phyloP scores from a whole-genome alignment of 2,113 vertebrate species.

The Abramis brama region DNA sequence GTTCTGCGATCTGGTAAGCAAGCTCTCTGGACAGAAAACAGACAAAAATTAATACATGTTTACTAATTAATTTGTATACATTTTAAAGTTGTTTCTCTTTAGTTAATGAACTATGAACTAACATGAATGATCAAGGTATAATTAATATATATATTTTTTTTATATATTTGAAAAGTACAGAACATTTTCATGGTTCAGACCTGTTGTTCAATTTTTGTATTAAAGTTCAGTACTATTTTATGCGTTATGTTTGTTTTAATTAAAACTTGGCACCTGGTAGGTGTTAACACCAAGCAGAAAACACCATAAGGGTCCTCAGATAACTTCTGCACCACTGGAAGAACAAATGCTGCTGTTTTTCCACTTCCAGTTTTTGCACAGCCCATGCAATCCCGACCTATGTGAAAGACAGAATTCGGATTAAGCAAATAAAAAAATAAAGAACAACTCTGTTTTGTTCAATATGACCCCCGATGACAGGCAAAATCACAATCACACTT shows the following conservation, averaged over 20 bases:
- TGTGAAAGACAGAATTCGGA: neutral
- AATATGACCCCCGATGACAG: neutral
- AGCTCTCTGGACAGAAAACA: conserved; percentile 81
- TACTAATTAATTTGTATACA: too few species aligned
- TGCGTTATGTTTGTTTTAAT: too few species aligned
- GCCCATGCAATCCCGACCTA: conserved; percentile 92
- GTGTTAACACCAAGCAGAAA: conserved; percentile 92
- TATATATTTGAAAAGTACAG: too few species aligned
- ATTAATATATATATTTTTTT: too few species aligned
- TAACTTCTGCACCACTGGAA: conserved; percentile 91
- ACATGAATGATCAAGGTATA: too few species aligned
- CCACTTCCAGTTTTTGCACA: conserved; percentile 96
- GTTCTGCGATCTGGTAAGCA: conserved; percentile 94
- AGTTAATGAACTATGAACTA: too few species aligned
- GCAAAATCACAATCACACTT: neutral
- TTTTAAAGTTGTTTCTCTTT: too few species aligned
- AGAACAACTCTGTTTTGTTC: neutral
- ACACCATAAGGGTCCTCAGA: conserved; percentile 95
- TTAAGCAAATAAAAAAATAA: neutral
- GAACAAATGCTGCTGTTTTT: conserved; percentile 92
- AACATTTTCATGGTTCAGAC: too few species aligned
- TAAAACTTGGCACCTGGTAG: too few species aligned
- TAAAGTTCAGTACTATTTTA: too few species aligned
- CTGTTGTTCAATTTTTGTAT: too few species aligned
- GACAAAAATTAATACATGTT: neutral